Base-by-base conservation (phyloP, 2,113 vertebrate species). In the Sorex araneus region DNA sequence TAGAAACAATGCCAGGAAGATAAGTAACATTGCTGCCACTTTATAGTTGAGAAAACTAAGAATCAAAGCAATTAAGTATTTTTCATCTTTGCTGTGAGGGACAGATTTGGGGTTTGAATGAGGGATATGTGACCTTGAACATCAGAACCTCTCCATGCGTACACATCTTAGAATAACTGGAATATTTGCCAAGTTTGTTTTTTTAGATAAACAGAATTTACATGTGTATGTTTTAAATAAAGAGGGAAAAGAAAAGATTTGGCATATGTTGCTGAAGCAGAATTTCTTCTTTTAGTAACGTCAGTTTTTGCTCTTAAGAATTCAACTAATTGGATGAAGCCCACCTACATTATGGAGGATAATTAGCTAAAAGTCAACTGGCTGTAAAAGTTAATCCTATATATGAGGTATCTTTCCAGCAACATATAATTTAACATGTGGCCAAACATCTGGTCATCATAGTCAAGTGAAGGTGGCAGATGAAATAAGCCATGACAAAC, bases 21-120 rank as follows among this genome's bases (percentile, higher is more conserved):
- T 69, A 81, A 76, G n/a, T 27, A 47, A 45, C 2, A 73, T 27
- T 11, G 13, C 28, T 82, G 16, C 21, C n/a, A 36, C 71, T 77
- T 64, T 69, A 34, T 10, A 86, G 16, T 30, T 94, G 91, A 90
- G 23, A n/a, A 85, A 71, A 71, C 16, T 64, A 16, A 66, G 11
- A 28, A 32, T 90, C 36, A 73, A 54, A 57, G 45, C 76, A 15
- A 73, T n/a, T 34, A 18, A 93, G 8, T n/a, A n/a, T n/a, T n/a
- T n/a, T n/a, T n/a, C n/a, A n/a, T n/a, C n/a, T n/a, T n/a, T n/a
- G n/a, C n/a, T n/a, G n/a, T n/a, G n/a, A n/a, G 4, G n/a, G 91
- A 32, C 0, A 43, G 9, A 40, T 13, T 27, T 70, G 1, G 15
- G 9, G n/a, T 70, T 87, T 87, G 75, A 88, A 60, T 43, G 18